phyloP scores from a whole-genome alignment of 2,888 invertebrate species.

The Osmoderma eremita region DNA sequence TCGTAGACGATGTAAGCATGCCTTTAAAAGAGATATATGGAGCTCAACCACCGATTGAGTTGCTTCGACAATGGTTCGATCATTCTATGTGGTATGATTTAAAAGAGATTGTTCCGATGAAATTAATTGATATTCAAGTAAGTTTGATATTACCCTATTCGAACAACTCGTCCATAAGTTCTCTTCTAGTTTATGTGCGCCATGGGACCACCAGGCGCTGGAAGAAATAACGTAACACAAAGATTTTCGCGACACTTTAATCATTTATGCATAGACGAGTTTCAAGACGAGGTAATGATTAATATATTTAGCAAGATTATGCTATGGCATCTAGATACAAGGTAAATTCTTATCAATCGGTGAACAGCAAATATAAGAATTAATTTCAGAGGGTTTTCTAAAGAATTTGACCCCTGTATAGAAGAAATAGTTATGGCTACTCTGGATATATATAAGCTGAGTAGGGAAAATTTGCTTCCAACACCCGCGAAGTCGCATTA shows the following conservation, averaged over 20 bases:
- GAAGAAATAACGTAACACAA: slow-evolving; percentile 82
- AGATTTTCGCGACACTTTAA: slow-evolving; percentile 89
- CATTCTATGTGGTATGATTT: slow-evolving; percentile 91
- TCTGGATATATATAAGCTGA: slow-evolving; percentile 85
- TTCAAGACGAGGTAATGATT: slow-evolving; percentile 83
- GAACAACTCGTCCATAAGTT: slow-evolving; percentile 3
- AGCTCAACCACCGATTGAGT: slow-evolving; percentile 94
- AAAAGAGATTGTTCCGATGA: slow-evolving; percentile 80
- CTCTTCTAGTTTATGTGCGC: slow-evolving; percentile 79
- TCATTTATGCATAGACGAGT: slow-evolving; percentile 87
- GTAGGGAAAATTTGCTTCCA: slow-evolving; percentile 83
- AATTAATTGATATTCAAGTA: slow-evolving; percentile 86
- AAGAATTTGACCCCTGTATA: slow-evolving; percentile 93
- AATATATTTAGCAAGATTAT: slow-evolving; percentile 91
- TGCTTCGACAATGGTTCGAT: slow-evolving; percentile 90
- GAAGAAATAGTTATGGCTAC: slow-evolving; percentile 89
- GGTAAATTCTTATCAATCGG: slow-evolving; percentile 64
- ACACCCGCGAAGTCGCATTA: slow-evolving; percentile 96
- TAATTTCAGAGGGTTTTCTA: slow-evolving; percentile 84
- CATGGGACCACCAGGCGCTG: slow-evolving; percentile 83
- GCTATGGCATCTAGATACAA: slow-evolving; percentile 95
- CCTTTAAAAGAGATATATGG: slow-evolving; percentile 90
- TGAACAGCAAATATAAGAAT: neutral
- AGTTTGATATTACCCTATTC: neutral
- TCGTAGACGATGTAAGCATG: slow-evolving; percentile 97